A percentile compares a stretch with the other conserved stretches of the same genome.
These are phyloP conservation scores for Clarias platycephalus DNA, from an alignment of 2,797 vertebrate species.

Conservation along the genomic window DNA sequence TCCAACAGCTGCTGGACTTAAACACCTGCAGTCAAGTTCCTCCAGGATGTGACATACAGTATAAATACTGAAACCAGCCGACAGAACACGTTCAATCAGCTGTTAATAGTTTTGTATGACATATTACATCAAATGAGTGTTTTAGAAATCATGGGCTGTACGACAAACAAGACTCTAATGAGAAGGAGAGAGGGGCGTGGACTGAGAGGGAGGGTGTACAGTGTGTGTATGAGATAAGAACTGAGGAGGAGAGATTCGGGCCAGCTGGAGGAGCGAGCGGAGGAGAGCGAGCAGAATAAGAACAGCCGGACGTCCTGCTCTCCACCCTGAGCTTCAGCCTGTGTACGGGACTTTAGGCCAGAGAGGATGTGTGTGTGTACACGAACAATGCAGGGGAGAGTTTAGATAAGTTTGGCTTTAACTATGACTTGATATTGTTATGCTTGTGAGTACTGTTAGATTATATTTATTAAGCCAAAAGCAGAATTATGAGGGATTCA, in stretches of 20 bases:
- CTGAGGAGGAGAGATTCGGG: constrained; percentile 7
- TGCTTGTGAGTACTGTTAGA: not conserved
- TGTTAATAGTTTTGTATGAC: not conserved
- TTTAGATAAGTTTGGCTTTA: constrained; percentile 16
- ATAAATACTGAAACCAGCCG: not conserved
- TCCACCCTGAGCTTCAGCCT: not conserved
- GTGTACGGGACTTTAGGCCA: constrained; percentile 1
- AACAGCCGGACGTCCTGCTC: constrained; percentile 26
- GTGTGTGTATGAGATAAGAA: constrained; percentile 32
- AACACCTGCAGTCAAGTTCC: not conserved
- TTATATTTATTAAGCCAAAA: not conserved
- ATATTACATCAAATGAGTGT: not conserved
- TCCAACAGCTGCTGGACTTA: not conserved
- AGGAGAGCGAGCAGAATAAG: constrained; percentile 13
- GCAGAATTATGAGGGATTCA: not conserved
- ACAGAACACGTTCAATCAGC: not conserved
- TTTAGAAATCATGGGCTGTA: not conserved
- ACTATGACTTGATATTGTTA: not conserved
- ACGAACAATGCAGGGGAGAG: constrained; percentile 29
- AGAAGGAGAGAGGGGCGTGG: constrained; percentile 20
- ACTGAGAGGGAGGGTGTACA: constrained; percentile 2
- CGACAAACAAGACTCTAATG: constrained; percentile 1
- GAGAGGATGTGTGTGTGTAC: constrained; percentile 5
- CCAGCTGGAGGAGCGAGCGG: constrained; percentile 9
- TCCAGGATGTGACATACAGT: not conserved